Evolutionary conservation across 1,140 invertebrate genomes (phyloP), one percentile per base, ranked within the genome.

Genomic region (Penaeus indicus): DNA sequence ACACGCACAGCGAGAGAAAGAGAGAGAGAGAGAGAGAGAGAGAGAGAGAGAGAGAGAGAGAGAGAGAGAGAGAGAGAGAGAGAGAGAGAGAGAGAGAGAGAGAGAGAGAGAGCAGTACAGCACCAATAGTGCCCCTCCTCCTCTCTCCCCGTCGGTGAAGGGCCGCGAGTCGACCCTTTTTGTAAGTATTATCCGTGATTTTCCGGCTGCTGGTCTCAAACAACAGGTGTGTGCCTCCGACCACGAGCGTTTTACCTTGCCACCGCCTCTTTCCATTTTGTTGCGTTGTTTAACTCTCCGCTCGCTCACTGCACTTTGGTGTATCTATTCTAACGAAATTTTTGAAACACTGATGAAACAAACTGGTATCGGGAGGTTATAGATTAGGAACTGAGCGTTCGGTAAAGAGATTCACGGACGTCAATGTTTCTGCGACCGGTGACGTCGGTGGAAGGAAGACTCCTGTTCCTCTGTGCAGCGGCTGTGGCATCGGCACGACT

Each of bases 141-240:
- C 77, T 21, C 77, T 54, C 54, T 54, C 77, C 54, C 32, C 77
- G 38, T 79, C 77, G 21, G 42, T 42, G 42, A 25, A 54, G 42
- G 77, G 77, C 77, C 77, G 77, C 77, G 77, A 79, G 77, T 79
- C 77, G 77, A 79, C 77, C 77, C 77, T 79, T 79, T 79, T 79
- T 79, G 77, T 79, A 79, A 47, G 77, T 79, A 79, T 79, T 79
- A 79, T 79, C 77, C 77, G 77, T 54, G 77, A 79, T 79, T 79
- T 79, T 79, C 77, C 77, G 77, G 77, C 77, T 79, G 77, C 77
- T 79, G 77, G 77, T 19, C 77, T 79, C 77, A 79, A 47, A 79
- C 77, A 79, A 79, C 77, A 79, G 77, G 77, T 79, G 77, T 79
- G 77, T 79, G 77, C 38, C 77, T 79, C 19, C 27, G 77, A 79